Percentiles rank a stretch among this genome's conserved stretches.
phyloP scores from a whole-genome alignment of 2,888 invertebrate species.

The Sepioteuthis lessoniana region DNA sequence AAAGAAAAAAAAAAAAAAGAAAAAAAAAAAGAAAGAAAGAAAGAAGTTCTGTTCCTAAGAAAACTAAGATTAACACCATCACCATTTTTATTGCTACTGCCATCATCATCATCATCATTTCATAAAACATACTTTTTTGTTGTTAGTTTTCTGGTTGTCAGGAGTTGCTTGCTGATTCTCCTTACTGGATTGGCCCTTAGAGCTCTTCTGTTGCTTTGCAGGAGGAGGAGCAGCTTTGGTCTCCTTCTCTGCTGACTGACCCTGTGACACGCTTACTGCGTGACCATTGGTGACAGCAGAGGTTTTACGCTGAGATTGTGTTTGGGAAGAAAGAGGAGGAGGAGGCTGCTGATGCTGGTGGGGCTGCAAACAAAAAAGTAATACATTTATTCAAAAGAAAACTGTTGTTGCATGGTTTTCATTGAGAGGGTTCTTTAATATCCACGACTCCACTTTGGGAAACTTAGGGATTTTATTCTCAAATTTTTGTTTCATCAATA shows the following conservation, averaged over 20 bases:
- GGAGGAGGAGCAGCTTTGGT: background rate
- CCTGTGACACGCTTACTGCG: background rate
- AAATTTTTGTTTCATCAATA: no score
- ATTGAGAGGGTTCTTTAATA: background rate
- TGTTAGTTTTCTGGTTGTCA: background rate
- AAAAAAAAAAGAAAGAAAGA: background rate
- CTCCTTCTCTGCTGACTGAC: background rate
- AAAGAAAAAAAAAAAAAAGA: background rate
- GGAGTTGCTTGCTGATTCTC: background rate
- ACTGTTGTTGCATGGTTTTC: background rate
- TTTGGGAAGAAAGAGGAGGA: slow-evolving; percentile 23
- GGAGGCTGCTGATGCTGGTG: slow-evolving; percentile 33
- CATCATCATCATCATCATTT: background rate
- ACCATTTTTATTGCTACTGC: background rate
- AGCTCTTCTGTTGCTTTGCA: background rate
- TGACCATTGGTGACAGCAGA: slow-evolving; percentile 20
- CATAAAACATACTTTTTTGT: background rate
- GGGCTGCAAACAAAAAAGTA: background rate
- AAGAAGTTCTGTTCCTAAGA: background rate
- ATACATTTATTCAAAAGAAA: background rate
- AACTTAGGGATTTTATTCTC: no score
- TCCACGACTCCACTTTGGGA: no score
- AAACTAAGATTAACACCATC: background rate
- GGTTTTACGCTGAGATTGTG: background rate
- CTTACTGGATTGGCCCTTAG: background rate